These are phyloP conservation scores for Limnephilus lunatus DNA, from an alignment of 2,888 invertebrate genomes.

Conservation along the genomic window DNA sequence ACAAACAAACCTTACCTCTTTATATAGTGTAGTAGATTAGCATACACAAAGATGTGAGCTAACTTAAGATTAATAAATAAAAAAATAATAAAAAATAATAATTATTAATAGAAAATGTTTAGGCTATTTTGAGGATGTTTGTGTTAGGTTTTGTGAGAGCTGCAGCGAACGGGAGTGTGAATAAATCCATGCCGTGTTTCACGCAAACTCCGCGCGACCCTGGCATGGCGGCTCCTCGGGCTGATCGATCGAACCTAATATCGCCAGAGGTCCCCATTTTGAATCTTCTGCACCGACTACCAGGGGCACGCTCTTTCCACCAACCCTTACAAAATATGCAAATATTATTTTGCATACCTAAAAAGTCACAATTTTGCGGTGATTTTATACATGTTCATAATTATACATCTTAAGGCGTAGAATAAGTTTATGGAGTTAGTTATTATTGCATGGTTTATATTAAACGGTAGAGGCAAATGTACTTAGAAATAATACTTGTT, in stretches of 20 bases:
- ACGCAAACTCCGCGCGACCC: not conserved
- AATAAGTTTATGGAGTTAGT: too few relatives aligned
- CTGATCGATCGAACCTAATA: not conserved
- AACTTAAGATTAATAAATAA: too few relatives aligned
- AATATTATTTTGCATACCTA: not conserved
- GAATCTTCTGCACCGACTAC: not conserved
- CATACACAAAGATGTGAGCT: too few relatives aligned
- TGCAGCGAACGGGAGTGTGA: not conserved
- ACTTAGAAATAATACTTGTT: not conserved
- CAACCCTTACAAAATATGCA: not conserved
- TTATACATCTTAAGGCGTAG: too few relatives aligned
- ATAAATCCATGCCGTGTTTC: not conserved
- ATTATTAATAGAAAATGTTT: not conserved
- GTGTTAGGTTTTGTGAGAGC: not conserved
- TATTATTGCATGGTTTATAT: not conserved
- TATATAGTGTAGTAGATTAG: too few relatives aligned
- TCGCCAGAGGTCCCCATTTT: not conserved
- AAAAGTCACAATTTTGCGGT: not conserved
- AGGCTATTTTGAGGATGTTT: not conserved
- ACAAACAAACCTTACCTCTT: too few relatives aligned
- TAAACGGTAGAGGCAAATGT: not conserved
- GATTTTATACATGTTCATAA: not conserved
- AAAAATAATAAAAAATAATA: too few relatives aligned
- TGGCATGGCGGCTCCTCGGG: not conserved
- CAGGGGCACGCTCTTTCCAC: not conserved